Base-by-base conservation (phyloP, 1,140 invertebrate genomes). In the Agraylea sexmaculata region DNA sequence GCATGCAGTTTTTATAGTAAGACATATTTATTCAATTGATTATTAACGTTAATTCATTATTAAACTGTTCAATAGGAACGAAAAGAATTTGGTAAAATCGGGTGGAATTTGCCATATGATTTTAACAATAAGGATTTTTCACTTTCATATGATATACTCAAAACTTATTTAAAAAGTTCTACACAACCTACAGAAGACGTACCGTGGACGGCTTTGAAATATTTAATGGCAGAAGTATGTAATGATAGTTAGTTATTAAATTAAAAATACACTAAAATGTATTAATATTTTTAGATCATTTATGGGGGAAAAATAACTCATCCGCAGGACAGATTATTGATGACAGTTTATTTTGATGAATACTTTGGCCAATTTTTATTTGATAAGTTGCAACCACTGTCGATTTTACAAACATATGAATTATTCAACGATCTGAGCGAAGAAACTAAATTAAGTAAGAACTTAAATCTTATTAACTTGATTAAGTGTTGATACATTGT, bases 301-400 rank as follows among this genome's bases (percentile, higher is more conserved):
- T 93, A 94, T 56, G 89, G 89, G 12, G 88, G 88, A 16, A 70
- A 86, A 45, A 83, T 92, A 12, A 91, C 90, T 45, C 87, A 93
- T 53, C 74, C 83, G 53, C 92, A 81, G 65, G 89, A 92, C 59
- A 71, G 87, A 17, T 71, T 87, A 42, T 78, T 91, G 4, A 78
- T 89, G 1, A 71, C 76, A 41, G 86, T 80, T 0, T 92, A 92
- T 56, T 88, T 92, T 82, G 75, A 90, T 55, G 87, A 93, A 59
- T 94, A 92, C 56, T 83, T 93, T 71, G 88, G 88, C 0, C 87
- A 93, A 52, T 93, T 92, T 57, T 66, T 93, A 15, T 90, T 93
- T 53, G 84, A 91, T 55, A 76, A 74, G 12, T 90, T 86, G 58
- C 84, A 91, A 58, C 79, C 82, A 0, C 42, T 33, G 22, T 17